Evolutionary conservation across 1,140 invertebrate genomes (phyloP).

Genomic region (Leptinotarsa undecemlineata): DNA sequence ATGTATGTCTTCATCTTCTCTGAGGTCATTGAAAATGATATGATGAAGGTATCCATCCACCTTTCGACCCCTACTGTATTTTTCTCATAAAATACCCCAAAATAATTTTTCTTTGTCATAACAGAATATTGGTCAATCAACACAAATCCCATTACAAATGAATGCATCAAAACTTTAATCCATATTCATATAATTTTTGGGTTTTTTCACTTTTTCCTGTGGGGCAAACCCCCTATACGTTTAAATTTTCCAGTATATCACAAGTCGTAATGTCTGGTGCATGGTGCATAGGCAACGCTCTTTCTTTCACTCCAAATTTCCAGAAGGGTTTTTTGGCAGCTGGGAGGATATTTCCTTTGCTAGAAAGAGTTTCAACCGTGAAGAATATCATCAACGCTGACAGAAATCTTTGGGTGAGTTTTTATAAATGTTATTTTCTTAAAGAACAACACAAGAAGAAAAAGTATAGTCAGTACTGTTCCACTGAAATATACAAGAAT

Average conservation of each 20-base stretch:
- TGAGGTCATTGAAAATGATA: too few species aligned
- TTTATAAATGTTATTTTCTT: neutral
- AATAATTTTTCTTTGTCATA: too few species aligned
- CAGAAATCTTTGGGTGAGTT: constrained; percentile 55
- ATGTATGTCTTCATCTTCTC: too few species aligned
- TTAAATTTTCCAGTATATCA: constrained; percentile 66
- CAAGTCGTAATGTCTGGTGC: constrained; percentile 83
- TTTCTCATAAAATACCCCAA: too few species aligned
- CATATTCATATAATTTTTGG: too few species aligned
- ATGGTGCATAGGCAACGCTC: constrained; percentile 82
- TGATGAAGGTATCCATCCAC: too few species aligned
- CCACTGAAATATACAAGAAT: neutral
- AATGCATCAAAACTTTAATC: too few species aligned
- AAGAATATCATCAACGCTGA: constrained; percentile 34
- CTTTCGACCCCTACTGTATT: too few species aligned
- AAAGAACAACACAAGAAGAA: too few species aligned
- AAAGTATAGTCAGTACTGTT: neutral
- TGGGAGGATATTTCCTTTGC: constrained; percentile 67
- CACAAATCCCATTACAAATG: too few species aligned
- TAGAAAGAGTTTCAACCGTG: constrained; percentile 64
- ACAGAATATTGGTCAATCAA: too few species aligned
- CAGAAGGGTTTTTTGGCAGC: constrained; percentile 83
- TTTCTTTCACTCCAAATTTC: constrained; percentile 87
- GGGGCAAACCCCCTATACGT: neutral
- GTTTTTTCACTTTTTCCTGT: neutral